Evolutionary conservation across 2,113 vertebrate genomes (phyloP), one percentile per base, ranked within the genome.

Genomic region (Chaetodon auriga): DNA sequence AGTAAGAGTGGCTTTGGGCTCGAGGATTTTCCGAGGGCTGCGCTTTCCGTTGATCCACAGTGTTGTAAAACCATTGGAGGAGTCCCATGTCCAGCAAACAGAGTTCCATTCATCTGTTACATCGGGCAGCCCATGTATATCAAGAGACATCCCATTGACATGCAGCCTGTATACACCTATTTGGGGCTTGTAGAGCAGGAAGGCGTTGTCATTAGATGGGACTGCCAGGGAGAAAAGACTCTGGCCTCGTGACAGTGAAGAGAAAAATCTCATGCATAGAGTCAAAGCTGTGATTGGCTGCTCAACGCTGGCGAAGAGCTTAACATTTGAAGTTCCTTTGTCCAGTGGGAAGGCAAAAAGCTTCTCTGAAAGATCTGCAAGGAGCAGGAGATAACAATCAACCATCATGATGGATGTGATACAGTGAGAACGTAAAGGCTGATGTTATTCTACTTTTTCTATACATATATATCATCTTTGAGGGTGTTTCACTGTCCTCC

Each of bases 21-120:
- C 12, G 41, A 65, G 41, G 35, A 65, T 25, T 23, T 45, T n/a
- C 21, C n/a, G 12, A 46, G 21, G 2, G 18, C 41, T 65, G 0
- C 63, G 41, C 13, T 46, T 65, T 25, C n/a, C 63, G 7, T 65
- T 65, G 63, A 65, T 21, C 63, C 63, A 65, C 21, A 65, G 21
- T 25, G n/a, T 15, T 0, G 41, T 65, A 41, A 65, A 46, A n/a
- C 63, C 63, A 16, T 0, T 4, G n/a, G 5, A 8, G 21, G 63
- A 65, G 6, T 65, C 63, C 63, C 63, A 65, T 7, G 41, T 65
- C 63, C 63, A 65, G 63, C 65, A 68, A 48, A 68, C 23, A 6
- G 65, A 68, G 65, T 68, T 68, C 65, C 65, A 68, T 3, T 68
- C 45, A 12, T 51, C 14, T 1, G 9, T 30, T 0, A 35, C 2